Evolutionary conservation across 2,113 vertebrate species (phyloP), one percentile per base, ranked within the genome.

Genomic region (Pangasianodon gigas): DNA sequence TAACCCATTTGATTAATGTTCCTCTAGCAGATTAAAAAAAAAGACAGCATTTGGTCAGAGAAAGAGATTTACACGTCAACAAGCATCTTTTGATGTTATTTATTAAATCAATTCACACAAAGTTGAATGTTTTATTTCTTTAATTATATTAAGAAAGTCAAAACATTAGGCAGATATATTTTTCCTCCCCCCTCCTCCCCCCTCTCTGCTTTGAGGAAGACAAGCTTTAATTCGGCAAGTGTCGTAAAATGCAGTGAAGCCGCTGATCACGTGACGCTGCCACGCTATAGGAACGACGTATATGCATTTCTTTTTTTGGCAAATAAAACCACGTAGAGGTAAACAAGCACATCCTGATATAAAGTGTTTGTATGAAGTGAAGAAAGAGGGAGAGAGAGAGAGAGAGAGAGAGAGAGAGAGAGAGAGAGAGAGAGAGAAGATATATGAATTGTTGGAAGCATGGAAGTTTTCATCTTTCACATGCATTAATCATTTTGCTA

Each of bases 131-230:
- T n/a, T 67, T 62, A 69, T 69, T 69, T 32, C 29, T 69, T 37
- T 37, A 21, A 46, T 77, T 46, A 4, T 46, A 24, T 11, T 46
- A 4, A 10, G 9, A 11, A 44, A 4, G 41, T 9, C n/a, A 8
- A 41, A 6, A 3, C 8, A 24, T 26, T 26, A 77, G 74, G 37
- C 37, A 37, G 37, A 37, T 37, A 37, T 37, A 37, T 37, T 37
- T 37, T 37, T 1, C 37, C 37, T 37, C 37, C 37, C 37, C 37
- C 24, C 46, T 67, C 3, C 6, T 26, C 75, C 3, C 6, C 14
- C 75, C 60, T 48, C 84, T 37, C 37, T 37, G 37, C 51, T 90
- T 89, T 89, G 51, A 77, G 85, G 51, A 85, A 87, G 44, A 24
- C 58, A 11, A 51, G 19, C 48, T 82, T 88, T 69, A 26, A 80